Evolutionary conservation across 2,888 invertebrate genomes (phyloP), one percentile per base, ranked within the genome.

Genomic region (Gisinianus flammeolus): DNA sequence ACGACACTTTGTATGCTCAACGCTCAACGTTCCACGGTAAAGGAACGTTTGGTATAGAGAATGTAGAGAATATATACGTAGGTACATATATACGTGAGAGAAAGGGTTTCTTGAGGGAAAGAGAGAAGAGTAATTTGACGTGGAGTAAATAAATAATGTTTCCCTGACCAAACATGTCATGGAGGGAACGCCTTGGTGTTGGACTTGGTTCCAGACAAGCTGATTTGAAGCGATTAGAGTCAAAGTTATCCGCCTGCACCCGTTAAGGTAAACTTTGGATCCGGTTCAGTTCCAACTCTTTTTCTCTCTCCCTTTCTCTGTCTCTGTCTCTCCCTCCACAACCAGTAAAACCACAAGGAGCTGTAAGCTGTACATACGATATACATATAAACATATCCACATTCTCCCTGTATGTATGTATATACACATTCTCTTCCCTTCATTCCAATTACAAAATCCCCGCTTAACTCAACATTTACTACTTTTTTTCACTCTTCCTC

Each of bases 61-160:
- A n/a, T n/a, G n/a, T n/a, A n/a, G n/a, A n/a, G n/a, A n/a, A n/a
- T n/a, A 16, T 44, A 44, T 44, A 44, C 52, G 10, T 44, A 44
- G 52, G 8, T 44, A 44, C 52, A 8, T 44, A n/a, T n/a, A n/a
- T n/a, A n/a, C 3, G 69, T 35, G 44, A 44, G 44, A 44, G 35
- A 44, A 19, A 22, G 69, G 44, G 26, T 33, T 24, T 66, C 24
- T 33, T 30, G 28, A 31, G 33, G 33, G 64, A 24, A 66, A 16
- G 44, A 24, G 22, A 31, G 8, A 52, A 54, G 71, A 71, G 44
- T 75, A 33, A 66, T 75, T 75, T 66, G 75, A 75, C 75, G 26
- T 62, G 33, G 62, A 73, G 73, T 75, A 66, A 75, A 75, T 75
- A 75, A 75, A 75, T 75, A 75, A 67, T 75, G 75, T 75, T 62